phyloP scores from a whole-genome alignment of 2,113 vertebrate genomes.

The Hystrix cristata region DNA sequence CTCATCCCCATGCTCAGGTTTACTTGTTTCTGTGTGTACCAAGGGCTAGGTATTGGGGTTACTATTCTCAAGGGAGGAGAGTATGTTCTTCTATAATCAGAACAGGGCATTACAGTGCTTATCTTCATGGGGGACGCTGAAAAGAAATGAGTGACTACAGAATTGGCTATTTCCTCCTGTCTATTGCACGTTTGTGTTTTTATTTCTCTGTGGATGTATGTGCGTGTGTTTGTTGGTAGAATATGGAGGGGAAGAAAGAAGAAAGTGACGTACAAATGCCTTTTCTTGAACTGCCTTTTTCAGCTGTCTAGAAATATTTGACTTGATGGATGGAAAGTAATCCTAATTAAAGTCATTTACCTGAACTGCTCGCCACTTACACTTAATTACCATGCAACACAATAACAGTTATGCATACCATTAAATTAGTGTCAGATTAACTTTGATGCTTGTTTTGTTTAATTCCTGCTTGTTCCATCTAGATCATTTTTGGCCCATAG shows the following conservation, averaged over 20 bases:
- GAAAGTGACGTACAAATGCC: not conserved
- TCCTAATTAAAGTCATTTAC: slow-evolving; percentile 67
- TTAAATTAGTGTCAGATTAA: slow-evolving; percentile 65
- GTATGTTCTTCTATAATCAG: not conserved
- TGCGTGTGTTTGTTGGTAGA: not conserved
- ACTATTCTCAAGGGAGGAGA: not conserved
- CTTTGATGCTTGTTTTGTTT: not conserved
- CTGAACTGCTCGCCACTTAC: slow-evolving; percentile 47
- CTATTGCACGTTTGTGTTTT: fast-evolving
- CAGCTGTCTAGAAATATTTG: slow-evolving; percentile 50
- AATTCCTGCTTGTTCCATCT: not conserved
- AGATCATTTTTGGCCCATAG: not conserved
- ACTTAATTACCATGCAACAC: slow-evolving; percentile 23
- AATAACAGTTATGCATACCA: slow-evolving; percentile 31
- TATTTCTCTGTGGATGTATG: not conserved
- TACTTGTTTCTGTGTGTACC: not conserved
- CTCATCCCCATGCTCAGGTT: not conserved
- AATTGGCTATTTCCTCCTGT: not conserved
- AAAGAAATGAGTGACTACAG: not conserved
- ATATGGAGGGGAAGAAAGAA: not conserved
- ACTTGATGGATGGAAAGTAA: not conserved
- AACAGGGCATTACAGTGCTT: not conserved
- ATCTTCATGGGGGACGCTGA: not conserved
- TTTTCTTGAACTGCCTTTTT: slow-evolving; percentile 4
- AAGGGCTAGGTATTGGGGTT: not conserved